Percentiles rank a stretch among this genome's conserved stretches.
Conservation (phyloP, 2,113 vertebrate genomes). For the Chloropsis hardwickii region DNA sequence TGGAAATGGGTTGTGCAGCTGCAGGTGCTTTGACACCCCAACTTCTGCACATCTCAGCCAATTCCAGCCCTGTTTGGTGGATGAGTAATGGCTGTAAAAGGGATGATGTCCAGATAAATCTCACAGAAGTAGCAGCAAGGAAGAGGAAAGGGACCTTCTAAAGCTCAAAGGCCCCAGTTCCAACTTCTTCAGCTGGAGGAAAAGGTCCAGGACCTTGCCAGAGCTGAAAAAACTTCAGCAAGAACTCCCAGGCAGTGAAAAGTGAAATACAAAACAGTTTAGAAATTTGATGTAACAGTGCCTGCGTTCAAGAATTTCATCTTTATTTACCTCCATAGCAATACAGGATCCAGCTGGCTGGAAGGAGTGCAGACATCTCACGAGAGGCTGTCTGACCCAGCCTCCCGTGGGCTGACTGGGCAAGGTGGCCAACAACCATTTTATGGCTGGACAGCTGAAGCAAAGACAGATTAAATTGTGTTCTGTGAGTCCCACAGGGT, state of each 20-base stretch:
- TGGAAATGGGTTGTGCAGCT: background rate
- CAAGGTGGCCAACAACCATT: background rate
- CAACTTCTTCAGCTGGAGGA: background rate
- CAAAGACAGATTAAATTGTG: background rate
- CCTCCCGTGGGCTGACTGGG: background rate
- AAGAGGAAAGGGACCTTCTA: background rate
- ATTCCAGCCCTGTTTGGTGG: background rate
- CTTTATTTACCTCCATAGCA: background rate
- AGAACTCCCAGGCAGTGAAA: background rate
- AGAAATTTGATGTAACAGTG: background rate
- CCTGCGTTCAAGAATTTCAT: background rate
- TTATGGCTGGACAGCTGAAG: background rate
- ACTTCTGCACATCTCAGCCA: background rate
- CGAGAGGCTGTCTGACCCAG: background rate
- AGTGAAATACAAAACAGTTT: background rate
- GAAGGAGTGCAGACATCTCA: background rate
- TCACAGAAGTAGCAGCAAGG: background rate
- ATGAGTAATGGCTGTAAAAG: background rate
- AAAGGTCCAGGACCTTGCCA: background rate
- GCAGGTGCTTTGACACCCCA: background rate
- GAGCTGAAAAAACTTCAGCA: background rate
- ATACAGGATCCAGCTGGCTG: background rate
- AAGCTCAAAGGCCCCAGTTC: background rate
- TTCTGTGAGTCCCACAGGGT: background rate
- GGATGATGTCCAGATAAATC: background rate